phyloP scores from a whole-genome alignment of 1,140 invertebrate genomes.

The Procambarus clarkii region DNA sequence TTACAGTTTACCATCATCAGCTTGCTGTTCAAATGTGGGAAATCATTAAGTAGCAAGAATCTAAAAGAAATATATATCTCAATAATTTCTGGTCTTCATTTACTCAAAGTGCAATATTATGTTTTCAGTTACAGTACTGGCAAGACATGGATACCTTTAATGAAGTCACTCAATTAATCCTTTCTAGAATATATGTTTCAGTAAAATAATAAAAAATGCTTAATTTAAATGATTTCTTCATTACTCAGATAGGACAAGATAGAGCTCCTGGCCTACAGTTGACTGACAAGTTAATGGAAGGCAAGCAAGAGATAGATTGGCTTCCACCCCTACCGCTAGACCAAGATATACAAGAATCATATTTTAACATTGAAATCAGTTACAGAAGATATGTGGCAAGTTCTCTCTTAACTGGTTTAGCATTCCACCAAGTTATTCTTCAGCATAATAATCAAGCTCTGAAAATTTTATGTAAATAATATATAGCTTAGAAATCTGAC shows the following conservation, averaged over 20 bases:
- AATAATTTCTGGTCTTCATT: too few relatives aligned
- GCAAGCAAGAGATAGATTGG: not conserved
- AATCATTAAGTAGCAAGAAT: too few relatives aligned
- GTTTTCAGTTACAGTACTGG: too few relatives aligned
- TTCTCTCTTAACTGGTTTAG: not conserved
- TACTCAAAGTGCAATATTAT: too few relatives aligned
- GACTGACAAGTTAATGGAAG: constrained; percentile 5
- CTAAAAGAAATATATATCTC: too few relatives aligned
- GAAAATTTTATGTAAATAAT: not conserved
- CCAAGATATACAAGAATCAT: not conserved
- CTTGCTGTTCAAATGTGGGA: too few relatives aligned
- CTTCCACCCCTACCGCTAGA: not conserved
- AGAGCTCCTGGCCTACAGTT: not conserved
- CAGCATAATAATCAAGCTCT: not conserved
- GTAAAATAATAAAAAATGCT: too few relatives aligned
- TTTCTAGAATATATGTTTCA: too few relatives aligned
- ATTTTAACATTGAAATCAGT: not conserved
- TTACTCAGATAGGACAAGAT: not conserved
- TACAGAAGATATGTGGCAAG: not conserved
- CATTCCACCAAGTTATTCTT: not conserved
- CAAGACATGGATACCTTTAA: too few relatives aligned
- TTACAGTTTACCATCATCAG: too few relatives aligned
- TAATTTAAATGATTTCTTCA: not conserved
- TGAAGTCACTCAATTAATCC: too few relatives aligned
- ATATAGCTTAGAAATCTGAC: too few relatives aligned